Evolutionary conservation across 1,140 invertebrate species (phyloP).

Genomic region (Scaptomyza graminum): DNA sequence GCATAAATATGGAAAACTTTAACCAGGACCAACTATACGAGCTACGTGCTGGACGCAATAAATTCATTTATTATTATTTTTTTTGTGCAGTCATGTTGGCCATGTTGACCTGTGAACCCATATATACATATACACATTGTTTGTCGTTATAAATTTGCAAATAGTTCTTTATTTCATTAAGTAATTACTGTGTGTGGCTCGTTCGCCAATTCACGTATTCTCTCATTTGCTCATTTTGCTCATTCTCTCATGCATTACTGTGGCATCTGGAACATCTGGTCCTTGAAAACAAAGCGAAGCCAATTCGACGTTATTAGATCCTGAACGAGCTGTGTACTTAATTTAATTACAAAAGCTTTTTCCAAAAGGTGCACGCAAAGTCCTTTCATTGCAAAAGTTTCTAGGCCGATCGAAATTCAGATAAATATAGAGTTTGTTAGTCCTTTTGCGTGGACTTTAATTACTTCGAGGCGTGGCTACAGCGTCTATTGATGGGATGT

Average conservation of each 20-base stretch:
- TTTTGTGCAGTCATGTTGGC: slow-evolving; percentile 9
- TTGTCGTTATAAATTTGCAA: slow-evolving; percentile 64
- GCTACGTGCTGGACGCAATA: slow-evolving; percentile 10
- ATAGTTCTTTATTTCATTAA: slow-evolving; percentile 63
- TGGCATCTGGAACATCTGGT: slow-evolving; percentile 15
- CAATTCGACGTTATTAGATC: slow-evolving; percentile 57
- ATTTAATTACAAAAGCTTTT: slow-evolving; percentile 11
- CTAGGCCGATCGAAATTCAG: background rate
- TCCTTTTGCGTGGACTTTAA: background rate
- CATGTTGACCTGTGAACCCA: slow-evolving; percentile 43
- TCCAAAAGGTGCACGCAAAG: background rate
- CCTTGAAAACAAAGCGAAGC: slow-evolving; percentile 39
- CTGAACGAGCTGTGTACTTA: slow-evolving; percentile 8
- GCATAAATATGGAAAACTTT: slow-evolving; percentile 67
- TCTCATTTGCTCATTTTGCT: slow-evolving; percentile 13
- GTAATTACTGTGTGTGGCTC: slow-evolving; percentile 54
- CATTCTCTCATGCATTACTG: background rate
- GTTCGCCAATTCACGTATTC: slow-evolving; percentile 9
- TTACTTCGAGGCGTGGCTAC: background rate
- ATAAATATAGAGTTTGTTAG: slow-evolving; percentile 16
- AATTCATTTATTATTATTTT: slow-evolving; percentile 11
- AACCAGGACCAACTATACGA: slow-evolving; percentile 10
- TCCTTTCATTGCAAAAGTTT: slow-evolving; percentile 6
- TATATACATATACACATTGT: background rate
- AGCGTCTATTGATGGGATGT: background rate